A percentile compares a stretch with the other conserved stretches of the same genome.
Conservation (phyloP, 2,888 invertebrate species). For the Fragum fragum region DNA sequence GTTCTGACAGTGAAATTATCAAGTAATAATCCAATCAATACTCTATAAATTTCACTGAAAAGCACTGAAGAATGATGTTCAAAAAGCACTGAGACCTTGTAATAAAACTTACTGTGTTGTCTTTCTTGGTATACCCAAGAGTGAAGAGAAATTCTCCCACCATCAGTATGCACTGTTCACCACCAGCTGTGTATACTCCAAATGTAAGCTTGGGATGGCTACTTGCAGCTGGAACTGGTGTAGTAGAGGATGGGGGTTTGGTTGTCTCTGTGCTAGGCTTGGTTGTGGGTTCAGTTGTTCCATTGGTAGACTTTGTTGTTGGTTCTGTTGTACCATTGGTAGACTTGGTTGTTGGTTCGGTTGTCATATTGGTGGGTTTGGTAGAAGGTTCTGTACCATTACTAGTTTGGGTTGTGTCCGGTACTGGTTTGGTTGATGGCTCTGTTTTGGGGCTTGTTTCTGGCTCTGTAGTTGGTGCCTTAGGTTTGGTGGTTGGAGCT, state of each 20-base stretch:
- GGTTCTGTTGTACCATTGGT: neutral
- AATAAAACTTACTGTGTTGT: constrained; percentile 16
- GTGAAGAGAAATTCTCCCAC: constrained; percentile 27
- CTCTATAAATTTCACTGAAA: no score
- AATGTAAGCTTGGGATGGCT: constrained; percentile 24
- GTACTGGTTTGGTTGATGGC: neutral
- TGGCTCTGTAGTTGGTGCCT: neutral
- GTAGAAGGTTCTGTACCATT: neutral
- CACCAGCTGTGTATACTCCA: constrained; percentile 2
- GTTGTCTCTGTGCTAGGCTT: neutral
- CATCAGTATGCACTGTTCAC: constrained; percentile 15
- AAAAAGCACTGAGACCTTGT: no score
- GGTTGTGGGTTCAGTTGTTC: neutral
- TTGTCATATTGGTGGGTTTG: neutral
- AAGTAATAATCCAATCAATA: no score
- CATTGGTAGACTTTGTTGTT: neutral
- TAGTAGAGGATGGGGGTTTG: neutral
- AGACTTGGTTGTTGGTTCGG: constrained; percentile 4
- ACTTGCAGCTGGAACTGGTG: neutral
- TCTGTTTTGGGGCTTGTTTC: neutral
- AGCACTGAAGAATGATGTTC: no score
- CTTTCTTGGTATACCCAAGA: constrained; percentile 3
- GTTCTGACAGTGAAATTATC: no score
- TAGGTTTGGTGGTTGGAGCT: neutral
- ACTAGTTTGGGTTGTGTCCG: neutral